A percentile compares a stretch with the other conserved stretches of the same genome.
Evolutionary conservation across 2,113 vertebrate genomes (phyloP).

Genomic region (Barnardius zonarius): DNA sequence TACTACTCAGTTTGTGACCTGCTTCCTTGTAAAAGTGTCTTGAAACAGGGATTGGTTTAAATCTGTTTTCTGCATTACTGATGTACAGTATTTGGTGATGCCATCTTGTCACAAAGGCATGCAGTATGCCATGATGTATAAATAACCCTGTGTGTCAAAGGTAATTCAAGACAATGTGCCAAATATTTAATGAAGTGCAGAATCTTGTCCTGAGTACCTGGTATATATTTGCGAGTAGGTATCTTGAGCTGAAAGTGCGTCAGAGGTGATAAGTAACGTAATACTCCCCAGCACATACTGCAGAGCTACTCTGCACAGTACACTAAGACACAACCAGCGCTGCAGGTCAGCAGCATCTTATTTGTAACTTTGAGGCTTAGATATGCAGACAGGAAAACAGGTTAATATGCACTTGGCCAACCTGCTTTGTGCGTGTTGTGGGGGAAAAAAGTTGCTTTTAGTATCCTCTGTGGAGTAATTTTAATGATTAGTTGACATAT

Average conservation of each 20-base stretch:
- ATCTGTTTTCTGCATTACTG: background rate
- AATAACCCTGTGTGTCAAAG: background rate
- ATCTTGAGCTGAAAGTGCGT: background rate
- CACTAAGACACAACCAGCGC: background rate
- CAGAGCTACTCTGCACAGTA: background rate
- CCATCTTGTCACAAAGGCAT: background rate
- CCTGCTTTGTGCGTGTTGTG: background rate
- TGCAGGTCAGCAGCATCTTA: background rate
- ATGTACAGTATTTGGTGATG: background rate
- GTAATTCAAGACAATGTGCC: background rate
- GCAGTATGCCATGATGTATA: background rate
- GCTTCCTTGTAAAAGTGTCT: background rate
- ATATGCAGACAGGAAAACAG: background rate
- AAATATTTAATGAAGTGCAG: background rate
- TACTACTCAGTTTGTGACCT: slow-evolving; percentile 23
- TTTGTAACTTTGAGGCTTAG: background rate
- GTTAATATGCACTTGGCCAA: background rate
- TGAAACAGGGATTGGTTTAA: background rate
- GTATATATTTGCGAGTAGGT: background rate
- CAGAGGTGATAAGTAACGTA: background rate
- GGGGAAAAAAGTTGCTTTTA: background rate
- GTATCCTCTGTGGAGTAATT: background rate
- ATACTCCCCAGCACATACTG: background rate
- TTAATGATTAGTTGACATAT: background rate
- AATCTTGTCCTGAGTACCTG: background rate